Base-by-base conservation (phyloP, 2,888 invertebrate species). In the Hofmannophila pseudospretella region DNA sequence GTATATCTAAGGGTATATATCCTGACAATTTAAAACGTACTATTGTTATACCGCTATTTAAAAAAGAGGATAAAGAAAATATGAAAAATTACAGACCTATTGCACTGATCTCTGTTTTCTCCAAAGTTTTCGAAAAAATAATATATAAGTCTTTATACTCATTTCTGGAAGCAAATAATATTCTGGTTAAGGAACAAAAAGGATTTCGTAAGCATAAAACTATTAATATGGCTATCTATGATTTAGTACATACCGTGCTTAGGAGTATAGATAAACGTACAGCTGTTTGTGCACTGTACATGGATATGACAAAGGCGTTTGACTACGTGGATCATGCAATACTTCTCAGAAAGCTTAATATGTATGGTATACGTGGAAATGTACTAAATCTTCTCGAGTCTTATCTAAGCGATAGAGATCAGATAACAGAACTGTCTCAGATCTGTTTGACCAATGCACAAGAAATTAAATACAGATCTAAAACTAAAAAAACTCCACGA, bases 291-390 rank as follows among this genome's bases (percentile, higher is more conserved):
- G 41, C 14, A 1, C 2, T 43, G 9, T 39, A 30, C 7, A 29
- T 43, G 32, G 43, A 43, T 10, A 43, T 43, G 39, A 29, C 33
- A 7, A 43, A 39, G 20, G 43, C 43, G 0, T 43, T 43, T 12
- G 43, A 39, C 12, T 37, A 8, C 26, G 43, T 43, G 0, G 13
- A 13, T 7, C 41, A 41, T 28, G 4, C 11, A 1, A 20, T 26
- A 27, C 9, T 38, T 10, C 10, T 36, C 4, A 9, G 29, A 4
- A 39, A 42, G 31, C 8, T 42, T 5, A 16, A 39, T 16, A 3
- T 3, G 1, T 37, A 34, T 12, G 39, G 28, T 2, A 8, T 28
- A 9, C 4, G 28, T 1, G 28, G 28, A 7, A 28, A 28, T 13
- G 11, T 28, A 3, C 13, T 7, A 7, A 28, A 13, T 1, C 28